phyloP scores from a whole-genome alignment of 2,888 invertebrate genomes.

The Parthenolecanium corni region DNA sequence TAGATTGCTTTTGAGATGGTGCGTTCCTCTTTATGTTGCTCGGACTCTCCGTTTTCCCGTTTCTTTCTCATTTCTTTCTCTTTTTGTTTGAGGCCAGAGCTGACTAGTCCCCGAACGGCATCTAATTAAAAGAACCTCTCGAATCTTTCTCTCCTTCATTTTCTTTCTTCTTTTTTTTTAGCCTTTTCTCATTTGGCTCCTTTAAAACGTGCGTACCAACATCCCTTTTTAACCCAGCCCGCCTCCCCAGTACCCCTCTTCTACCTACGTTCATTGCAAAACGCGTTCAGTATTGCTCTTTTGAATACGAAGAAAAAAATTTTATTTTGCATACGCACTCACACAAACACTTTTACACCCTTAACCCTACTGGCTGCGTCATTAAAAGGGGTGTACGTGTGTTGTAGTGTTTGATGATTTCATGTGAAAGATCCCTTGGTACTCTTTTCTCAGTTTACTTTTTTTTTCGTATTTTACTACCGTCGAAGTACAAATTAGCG shows the following conservation, averaged over 20 bases:
- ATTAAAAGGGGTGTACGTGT: no score
- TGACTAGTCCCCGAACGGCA: slow-evolving; percentile 21
- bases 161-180: background rate
- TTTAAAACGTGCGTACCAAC: background rate
- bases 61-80: slow-evolving; percentile 7
- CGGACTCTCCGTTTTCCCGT: background rate
- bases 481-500: slow-evolving; percentile 12
- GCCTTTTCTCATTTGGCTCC: no score
- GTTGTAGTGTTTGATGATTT: no score
- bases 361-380: no score
- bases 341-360: background rate
- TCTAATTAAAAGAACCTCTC: slow-evolving; percentile 23
- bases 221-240: background rate
- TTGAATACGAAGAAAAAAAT: background rate
- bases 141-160: slow-evolving; percentile 7
- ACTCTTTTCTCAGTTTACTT: slow-evolving; percentile 19
- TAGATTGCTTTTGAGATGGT: slow-evolving; percentile 28
- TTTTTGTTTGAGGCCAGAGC: background rate
- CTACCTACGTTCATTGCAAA: background rate
- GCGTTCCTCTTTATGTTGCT: slow-evolving; percentile 6
- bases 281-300: slow-evolving; percentile 5
- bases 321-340: slow-evolving; percentile 11
- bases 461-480: background rate
- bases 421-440: background rate
- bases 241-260: background rate